Percentiles rank a stretch among this genome's conserved stretches.
Conservation (phyloP, 2,888 invertebrate genomes). For the Ditylenchus weischeri region DNA sequence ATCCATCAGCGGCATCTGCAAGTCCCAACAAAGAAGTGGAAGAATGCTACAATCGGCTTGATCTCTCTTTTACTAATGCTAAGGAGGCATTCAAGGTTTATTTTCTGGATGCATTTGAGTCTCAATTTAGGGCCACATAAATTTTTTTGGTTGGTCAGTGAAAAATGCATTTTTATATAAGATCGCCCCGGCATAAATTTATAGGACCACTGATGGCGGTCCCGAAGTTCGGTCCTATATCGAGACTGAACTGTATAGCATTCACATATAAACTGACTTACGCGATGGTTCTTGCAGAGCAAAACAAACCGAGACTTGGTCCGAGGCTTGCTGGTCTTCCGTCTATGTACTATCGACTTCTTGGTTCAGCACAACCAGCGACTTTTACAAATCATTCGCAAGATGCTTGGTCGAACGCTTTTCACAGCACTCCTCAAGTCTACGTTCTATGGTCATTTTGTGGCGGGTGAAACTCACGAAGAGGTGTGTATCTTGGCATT, state of each 20-base stretch:
- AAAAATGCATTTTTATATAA: slow-evolving; percentile 12
- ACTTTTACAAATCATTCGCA: slow-evolving; percentile 44
- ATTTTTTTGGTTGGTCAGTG: slow-evolving; percentile 1
- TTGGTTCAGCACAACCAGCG: slow-evolving; percentile 53
- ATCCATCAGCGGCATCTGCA: slow-evolving; percentile 1
- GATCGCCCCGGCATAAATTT: not conserved
- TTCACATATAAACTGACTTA: not conserved
- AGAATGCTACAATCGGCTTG: slow-evolving; percentile 46
- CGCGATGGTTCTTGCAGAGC: slow-evolving; percentile 41
- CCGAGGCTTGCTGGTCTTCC: slow-evolving; percentile 51
- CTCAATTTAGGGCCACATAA: not conserved
- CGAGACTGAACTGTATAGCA: too few species aligned
- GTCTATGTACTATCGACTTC: slow-evolving; percentile 44
- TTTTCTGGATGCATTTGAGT: slow-evolving; percentile 9
- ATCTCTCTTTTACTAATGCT: slow-evolving; percentile 53
- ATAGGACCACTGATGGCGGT: too few species aligned
- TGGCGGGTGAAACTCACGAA: slow-evolving; percentile 76
- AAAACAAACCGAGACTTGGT: slow-evolving; percentile 54
- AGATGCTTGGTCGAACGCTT: slow-evolving; percentile 36
- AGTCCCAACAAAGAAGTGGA: slow-evolving; percentile 40
- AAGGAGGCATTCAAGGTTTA: slow-evolving; percentile 55
- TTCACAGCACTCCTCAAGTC: slow-evolving; percentile 71
- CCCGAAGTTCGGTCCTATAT: too few species aligned
- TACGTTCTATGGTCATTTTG: slow-evolving; percentile 98
- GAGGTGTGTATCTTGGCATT: slow-evolving; percentile 37